Evolutionary conservation across 2,797 vertebrate species (phyloP), one percentile per base, ranked within the genome.

Genomic region (Clarias platycephalus): DNA sequence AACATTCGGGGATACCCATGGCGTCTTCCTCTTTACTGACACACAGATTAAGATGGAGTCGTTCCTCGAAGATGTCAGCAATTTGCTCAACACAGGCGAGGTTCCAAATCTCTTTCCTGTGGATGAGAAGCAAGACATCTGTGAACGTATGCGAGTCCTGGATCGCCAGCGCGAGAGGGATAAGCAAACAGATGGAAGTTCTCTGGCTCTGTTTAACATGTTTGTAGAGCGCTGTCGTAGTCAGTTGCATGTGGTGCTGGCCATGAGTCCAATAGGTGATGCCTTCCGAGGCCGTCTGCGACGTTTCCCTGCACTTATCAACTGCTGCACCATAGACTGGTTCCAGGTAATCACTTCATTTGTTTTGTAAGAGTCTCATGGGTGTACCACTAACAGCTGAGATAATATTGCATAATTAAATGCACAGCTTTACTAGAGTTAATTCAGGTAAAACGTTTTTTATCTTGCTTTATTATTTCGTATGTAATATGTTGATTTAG

Each of bases 271-370:
- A 85, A 96, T 98, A 16, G 97, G 97, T 79, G 97, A 98, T 13
- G 92, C 96, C 0, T 97, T 98, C 80, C 94, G 97, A 74, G 95
- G 92, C 82, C 95, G 95, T 5, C 93, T 98, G 16, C 91, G 97
- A 70, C 96, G 95, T 86, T 99, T 99, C 86, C 97, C 98, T 0
- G 97, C 97, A 0, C 97, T 99, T 86, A 97, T 99, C 92, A 99
- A 98, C 83, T 99, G 97, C 93, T 99, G 97, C 90, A 99, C 98
- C 82, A 98, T 99, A 86, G 95, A 98, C 89, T 99, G 97, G 97
- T 99, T 99, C 92, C 97, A 99, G 97, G 98, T 99, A 93, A 95
- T 86, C 92, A 93, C 1, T 91, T 0, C 8, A 66, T 57, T 55
- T 62, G 2, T 83, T 55, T 31, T 10, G 1, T 26, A 62, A 24